Evolutionary conservation across 2,797 vertebrate species (phyloP).

Genomic region (Parambassis ranga): DNA sequence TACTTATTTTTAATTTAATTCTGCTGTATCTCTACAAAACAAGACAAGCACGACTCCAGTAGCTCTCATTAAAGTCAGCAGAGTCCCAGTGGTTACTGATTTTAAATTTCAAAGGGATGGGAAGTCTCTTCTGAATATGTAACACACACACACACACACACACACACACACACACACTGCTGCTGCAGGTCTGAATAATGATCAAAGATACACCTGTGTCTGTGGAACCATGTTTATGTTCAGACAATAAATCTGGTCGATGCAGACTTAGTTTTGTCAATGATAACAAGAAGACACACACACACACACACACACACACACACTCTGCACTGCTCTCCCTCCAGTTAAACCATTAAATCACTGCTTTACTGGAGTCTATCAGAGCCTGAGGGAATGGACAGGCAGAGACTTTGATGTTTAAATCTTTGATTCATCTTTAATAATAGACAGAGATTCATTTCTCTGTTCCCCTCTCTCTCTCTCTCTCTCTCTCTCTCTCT

Average conservation of each 20-base stretch:
- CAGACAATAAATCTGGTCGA: conserved; percentile 13
- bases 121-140: conserved; percentile 33
- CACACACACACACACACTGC: neutral
- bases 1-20: too few relatives aligned
- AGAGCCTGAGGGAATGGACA: conserved; percentile 27
- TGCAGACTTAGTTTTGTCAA: neutral
- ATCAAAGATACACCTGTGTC: conserved; percentile 24
- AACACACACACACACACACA: neutral
- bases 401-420: conserved; percentile 52
- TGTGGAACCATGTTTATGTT: conserved; percentile 3
- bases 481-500: neutral
- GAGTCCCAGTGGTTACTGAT: conserved; percentile 5
- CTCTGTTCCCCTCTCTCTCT: neutral
- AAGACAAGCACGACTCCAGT: neutral
- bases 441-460: conserved; percentile 26
- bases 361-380: neutral
- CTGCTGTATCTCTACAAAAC: neutral
- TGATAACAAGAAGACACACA: neutral
- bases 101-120: conserved; percentile 31
- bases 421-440: conserved; percentile 52
- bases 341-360: conserved; percentile 24
- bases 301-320: neutral
- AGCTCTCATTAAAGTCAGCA: conserved; percentile 20
- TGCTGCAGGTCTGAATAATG: conserved; percentile 16
- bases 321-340: neutral